Evolutionary conservation across 2,888 invertebrate genomes (phyloP), one percentile per base, ranked within the genome.

Genomic region (Aporophyla nigra): DNA sequence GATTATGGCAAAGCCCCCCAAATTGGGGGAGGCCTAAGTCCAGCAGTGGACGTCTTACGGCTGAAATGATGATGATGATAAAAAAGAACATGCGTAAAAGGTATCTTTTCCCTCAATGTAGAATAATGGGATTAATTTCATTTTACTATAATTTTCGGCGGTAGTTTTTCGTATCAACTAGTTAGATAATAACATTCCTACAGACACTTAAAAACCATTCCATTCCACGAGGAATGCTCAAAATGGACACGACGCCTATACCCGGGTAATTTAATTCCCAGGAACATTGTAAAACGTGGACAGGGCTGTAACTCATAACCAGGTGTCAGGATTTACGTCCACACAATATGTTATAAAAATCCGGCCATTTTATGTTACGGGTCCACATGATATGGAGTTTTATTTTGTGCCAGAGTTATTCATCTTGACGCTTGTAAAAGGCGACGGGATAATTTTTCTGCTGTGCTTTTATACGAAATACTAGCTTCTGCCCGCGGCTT

Each of bases 311-410:
- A 92, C 91, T 93, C 93, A 92, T 91, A 93, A 92, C 92, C 94
- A 93, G 93, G 94, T 93, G 93, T 88, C 82, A 86, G 90, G 92
- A 89, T 93, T 93, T 94, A 94, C 90, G 91, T 89, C 90, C 92
- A 84, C 90, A 92, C 93, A 93, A 93, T 94, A 92, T 91, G 93
- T 93, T 92, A 92, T 94, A 93, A 94, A 93, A 94, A 91, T 92
- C 91, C 91, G 71, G 74, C 88, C 88, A 91, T 93, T 93, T 90
- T 87, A 89, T 91, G 93, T 92, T 91, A 92, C 89, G 91, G 87
- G 87, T 87, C 86, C 88, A 87, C 88, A 87, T 90, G 88, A 90
- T 87, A 87, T 85, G 83, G 85, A 86, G 73, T 90, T 88, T 89
- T 91, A 91, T 91, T 90, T 88, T 81, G 76, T 82, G 84, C 79